phyloP scores from a whole-genome alignment of 2,888 invertebrate species.

The Leptothorax acervorum region DNA sequence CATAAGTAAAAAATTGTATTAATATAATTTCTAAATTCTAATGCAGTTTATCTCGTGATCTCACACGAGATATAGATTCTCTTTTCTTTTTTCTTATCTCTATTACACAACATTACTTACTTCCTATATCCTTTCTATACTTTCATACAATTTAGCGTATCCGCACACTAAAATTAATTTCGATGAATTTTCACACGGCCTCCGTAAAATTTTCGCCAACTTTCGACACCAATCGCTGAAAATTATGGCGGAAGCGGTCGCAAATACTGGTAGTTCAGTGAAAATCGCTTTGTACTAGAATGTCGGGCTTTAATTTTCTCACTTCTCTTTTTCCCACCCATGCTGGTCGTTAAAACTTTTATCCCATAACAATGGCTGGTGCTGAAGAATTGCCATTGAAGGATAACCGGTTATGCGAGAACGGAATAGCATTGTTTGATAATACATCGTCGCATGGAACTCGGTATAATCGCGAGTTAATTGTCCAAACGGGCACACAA shows the following conservation, averaged over 20 bases:
- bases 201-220: constrained; percentile 29
- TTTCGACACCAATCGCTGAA: constrained; percentile 1
- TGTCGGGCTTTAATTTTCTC: constrained; percentile 58
- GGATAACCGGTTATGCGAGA: constrained; percentile 51
- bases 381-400: constrained; percentile 52
- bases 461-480: constrained; percentile 51
- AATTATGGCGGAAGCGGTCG: constrained; percentile 17
- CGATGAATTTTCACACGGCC: neutral
- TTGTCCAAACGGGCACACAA: constrained; percentile 35
- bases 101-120: neutral
- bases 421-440: constrained; percentile 66
- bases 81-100: neutral
- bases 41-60: neutral
- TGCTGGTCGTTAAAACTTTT: constrained; percentile 65
- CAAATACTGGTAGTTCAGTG: constrained; percentile 42
- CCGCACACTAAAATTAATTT: constrained; percentile 4
- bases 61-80: neutral
- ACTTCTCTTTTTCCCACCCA: constrained; percentile 19
- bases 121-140: neutral
- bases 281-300: constrained; percentile 57
- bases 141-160: neutral
- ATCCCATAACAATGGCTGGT: constrained; percentile 60
- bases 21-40: constrained; percentile 8
- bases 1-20: neutral
- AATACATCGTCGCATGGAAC: constrained; percentile 47